phyloP scores from a whole-genome alignment of 2,797 vertebrate species.

The Knipowitschia caucasica region DNA sequence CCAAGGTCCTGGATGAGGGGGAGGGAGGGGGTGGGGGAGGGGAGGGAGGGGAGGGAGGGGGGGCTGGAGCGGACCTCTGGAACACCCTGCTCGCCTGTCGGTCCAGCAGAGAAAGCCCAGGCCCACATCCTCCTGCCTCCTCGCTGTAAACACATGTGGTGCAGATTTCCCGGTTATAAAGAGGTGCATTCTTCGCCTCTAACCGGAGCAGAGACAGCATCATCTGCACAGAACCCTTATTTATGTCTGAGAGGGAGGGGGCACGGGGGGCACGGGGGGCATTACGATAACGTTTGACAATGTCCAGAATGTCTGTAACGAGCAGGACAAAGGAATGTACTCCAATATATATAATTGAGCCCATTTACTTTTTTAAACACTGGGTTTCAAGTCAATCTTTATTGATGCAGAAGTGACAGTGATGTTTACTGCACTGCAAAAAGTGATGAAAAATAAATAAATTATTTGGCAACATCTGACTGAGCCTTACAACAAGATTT shows the following conservation, averaged over 20 bases:
- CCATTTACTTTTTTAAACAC: no score
- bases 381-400: no score
- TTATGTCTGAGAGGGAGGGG: constrained; percentile 52
- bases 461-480: no score
- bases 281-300: constrained; percentile 51
- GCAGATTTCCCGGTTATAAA: constrained; percentile 60
- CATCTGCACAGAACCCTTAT: constrained; percentile 54
- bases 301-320: constrained; percentile 11
- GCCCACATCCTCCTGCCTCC: constrained; percentile 37
- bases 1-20: constrained; percentile 34
- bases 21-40: neutral
- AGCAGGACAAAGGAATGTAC: neutral
- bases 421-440: no score
- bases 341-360: no score
- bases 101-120: constrained; percentile 43
- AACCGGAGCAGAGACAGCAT: constrained; percentile 58
- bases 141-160: constrained; percentile 67
- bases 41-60: constrained; percentile 32
- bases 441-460: no score
- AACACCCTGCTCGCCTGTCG: constrained; percentile 36
- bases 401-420: no score
- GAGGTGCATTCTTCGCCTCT: constrained; percentile 51
- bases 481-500: no score
- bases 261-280: constrained; percentile 39
- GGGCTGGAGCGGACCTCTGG: constrained; percentile 22